A percentile compares a stretch with the other conserved stretches of the same genome.
Evolutionary conservation across 2,888 invertebrate genomes (phyloP).

Genomic region (Drosophila flavopinicola): DNA sequence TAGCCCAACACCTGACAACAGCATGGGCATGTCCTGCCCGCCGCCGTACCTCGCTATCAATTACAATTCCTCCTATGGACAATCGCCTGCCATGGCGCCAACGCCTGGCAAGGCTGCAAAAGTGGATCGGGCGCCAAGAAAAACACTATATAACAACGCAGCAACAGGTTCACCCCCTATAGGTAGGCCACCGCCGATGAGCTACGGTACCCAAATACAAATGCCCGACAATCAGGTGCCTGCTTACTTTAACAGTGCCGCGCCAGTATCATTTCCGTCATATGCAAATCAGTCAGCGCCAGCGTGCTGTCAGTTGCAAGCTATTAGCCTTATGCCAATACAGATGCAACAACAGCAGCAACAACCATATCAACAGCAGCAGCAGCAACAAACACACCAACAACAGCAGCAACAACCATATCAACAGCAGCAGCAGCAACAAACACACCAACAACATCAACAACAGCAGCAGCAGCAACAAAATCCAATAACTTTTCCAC

Average conservation of each 20-base stretch:
- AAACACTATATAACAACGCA: background rate
- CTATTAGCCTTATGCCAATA: constrained; percentile 14
- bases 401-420: background rate
- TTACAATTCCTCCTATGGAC: background rate
- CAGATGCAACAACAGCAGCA: background rate
- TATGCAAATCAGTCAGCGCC: constrained; percentile 7
- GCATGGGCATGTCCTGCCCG: background rate
- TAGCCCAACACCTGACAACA: background rate
- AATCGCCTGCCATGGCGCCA: background rate
- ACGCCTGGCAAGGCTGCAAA: background rate
- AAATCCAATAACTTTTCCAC: background rate
- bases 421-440: background rate
- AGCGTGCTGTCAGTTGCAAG: constrained; percentile 9
- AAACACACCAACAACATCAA: background rate
- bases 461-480: background rate
- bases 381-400: too few species aligned
- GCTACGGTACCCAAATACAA: too few species aligned
- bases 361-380: background rate
- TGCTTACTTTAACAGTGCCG: constrained; percentile 25
- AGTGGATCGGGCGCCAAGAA: background rate
- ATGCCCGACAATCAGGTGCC: constrained; percentile 15
- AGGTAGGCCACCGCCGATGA: too few species aligned
- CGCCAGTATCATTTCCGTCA: background rate
- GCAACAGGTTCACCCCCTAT: background rate
- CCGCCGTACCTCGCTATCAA: background rate